Conservation (phyloP, 2,113 vertebrate species). For the Dasyurus viverrinus region DNA sequence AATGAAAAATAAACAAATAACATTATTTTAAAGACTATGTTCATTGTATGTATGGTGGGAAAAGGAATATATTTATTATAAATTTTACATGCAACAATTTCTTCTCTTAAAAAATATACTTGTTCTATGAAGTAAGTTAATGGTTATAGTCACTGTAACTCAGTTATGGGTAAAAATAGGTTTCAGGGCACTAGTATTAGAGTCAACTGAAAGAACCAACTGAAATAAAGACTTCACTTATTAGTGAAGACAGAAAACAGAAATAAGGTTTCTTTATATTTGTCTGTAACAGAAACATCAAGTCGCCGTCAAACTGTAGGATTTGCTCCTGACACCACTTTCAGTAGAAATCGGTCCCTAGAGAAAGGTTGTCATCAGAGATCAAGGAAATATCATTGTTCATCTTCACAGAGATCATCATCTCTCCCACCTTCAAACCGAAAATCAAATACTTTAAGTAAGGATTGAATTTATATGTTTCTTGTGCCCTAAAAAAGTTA, state of each 20-base stretch:
- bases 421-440: conserved; percentile 93
- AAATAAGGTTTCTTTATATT: not conserved
- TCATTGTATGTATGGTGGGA: conserved; percentile 35
- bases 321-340: conserved; percentile 82
- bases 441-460: conserved; percentile 89
- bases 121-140: not conserved
- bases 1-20: conserved; percentile 1
- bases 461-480: conserved; percentile 43
- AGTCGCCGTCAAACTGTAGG: conserved; percentile 85
- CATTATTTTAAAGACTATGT: conserved; percentile 35
- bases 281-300: conserved; percentile 82
- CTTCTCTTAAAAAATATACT: not conserved
- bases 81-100: not conserved
- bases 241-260: not conserved
- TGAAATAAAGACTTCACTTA: not conserved
- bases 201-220: conserved; percentile 1
- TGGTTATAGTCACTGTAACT: conserved; percentile 6
- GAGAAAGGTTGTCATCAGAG: conserved; percentile 85
- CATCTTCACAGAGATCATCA: conserved; percentile 90
- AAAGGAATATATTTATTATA: conserved; percentile 5
- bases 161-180: not conserved
- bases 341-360: conserved; percentile 78
- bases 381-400: conserved; percentile 87
- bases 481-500: not conserved
- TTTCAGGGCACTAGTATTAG: not conserved